phyloP scores from a whole-genome alignment of 2,888 invertebrate genomes.

The Congeria kusceri region DNA sequence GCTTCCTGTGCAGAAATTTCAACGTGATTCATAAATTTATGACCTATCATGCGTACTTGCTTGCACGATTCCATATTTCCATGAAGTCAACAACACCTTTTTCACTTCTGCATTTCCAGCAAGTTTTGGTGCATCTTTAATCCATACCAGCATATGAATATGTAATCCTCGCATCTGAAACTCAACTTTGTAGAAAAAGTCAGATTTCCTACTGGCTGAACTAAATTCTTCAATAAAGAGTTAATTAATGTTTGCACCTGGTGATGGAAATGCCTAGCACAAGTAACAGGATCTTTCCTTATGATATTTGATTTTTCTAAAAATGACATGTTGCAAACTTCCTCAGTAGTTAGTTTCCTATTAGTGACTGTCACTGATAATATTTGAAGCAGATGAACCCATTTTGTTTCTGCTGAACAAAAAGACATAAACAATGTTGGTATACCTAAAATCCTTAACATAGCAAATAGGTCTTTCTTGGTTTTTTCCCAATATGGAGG shows the following conservation, averaged over 20 bases:
- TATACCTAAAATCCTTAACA: slow-evolving; percentile 38
- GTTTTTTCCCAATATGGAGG: slow-evolving; percentile 49
- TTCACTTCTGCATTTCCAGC: neutral
- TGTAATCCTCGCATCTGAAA: slow-evolving; percentile 58
- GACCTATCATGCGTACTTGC: slow-evolving; percentile 20
- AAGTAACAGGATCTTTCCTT: slow-evolving; percentile 47
- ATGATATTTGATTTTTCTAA: slow-evolving; percentile 35
- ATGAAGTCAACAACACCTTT: no score
- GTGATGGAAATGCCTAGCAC: slow-evolving; percentile 59
- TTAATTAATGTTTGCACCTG: slow-evolving; percentile 43
- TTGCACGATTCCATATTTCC: slow-evolving; percentile 39
- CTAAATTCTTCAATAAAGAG: slow-evolving; percentile 6
- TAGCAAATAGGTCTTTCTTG: slow-evolving; percentile 53
- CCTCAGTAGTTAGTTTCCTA: slow-evolving; percentile 5
- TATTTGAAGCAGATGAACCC: slow-evolving; percentile 39
- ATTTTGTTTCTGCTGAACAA: slow-evolving; percentile 53
- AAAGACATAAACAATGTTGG: slow-evolving; percentile 50
- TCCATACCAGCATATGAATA: slow-evolving; percentile 53
- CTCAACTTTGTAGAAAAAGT: slow-evolving; percentile 60
- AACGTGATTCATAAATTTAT: slow-evolving; percentile 63
- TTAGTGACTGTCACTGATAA: slow-evolving; percentile 13
- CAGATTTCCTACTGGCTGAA: slow-evolving; percentile 44
- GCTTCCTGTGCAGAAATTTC: slow-evolving; percentile 76
- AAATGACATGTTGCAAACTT: neutral
- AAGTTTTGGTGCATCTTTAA: slow-evolving; percentile 40